Evolutionary conservation across 2,113 vertebrate genomes (phyloP).

Genomic region (Atractosteus spatula): DNA sequence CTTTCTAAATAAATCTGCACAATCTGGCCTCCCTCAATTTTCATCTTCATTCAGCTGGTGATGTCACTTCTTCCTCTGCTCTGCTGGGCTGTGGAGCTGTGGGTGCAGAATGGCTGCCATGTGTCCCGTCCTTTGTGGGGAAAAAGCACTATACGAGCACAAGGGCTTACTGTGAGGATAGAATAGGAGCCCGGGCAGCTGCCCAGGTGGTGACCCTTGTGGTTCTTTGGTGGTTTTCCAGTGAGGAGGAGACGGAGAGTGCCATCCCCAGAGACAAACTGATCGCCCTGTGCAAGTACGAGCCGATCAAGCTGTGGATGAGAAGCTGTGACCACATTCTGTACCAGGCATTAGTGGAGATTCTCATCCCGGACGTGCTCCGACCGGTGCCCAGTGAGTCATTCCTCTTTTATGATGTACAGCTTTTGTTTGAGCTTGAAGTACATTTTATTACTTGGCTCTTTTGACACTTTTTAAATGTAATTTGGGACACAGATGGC

Average conservation of each 20-base stretch:
- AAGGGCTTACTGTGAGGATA: fast-evolving
- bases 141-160: constrained; percentile 27
- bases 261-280: constrained; percentile 83
- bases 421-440: too few relatives aligned
- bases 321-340: constrained; percentile 93
- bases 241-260: constrained; percentile 76
- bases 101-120: too few relatives aligned
- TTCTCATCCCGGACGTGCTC: constrained; percentile 93
- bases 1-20: too few relatives aligned
- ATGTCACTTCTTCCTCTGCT: too few relatives aligned
- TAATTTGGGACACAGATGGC: too few relatives aligned
- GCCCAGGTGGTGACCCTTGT: not conserved
- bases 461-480: too few relatives aligned
- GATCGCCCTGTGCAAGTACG: constrained; percentile 82
- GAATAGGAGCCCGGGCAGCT: not conserved
- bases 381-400: constrained; percentile 92
- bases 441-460: too few relatives aligned
- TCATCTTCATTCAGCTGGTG: too few relatives aligned
- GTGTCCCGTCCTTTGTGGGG: too few relatives aligned
- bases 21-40: too few relatives aligned
- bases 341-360: constrained; percentile 95
- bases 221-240: constrained; percentile 35
- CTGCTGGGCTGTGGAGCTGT: too few relatives aligned
- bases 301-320: constrained; percentile 91
- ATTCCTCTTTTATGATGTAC: not conserved